Evolutionary conservation across 1,140 invertebrate genomes (phyloP).

Genomic region (Aradophagus sp.): DNA sequence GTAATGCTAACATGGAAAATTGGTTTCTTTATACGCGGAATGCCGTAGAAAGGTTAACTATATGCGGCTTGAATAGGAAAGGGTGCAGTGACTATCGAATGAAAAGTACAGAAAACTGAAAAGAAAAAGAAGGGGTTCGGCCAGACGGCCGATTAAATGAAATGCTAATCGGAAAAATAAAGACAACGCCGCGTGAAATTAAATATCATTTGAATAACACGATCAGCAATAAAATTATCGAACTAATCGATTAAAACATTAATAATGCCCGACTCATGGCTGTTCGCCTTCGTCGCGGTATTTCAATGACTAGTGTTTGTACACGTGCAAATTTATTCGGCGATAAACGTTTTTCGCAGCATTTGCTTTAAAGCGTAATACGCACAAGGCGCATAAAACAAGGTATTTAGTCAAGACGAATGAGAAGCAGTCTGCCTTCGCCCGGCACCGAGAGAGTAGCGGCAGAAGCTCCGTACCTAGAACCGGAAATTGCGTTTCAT

Average conservation of each 20-base stretch:
- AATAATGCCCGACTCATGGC: conserved; percentile 44
- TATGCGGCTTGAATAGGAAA: conserved; percentile 63
- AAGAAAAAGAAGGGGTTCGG: conserved; percentile 13
- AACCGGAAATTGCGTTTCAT: conserved; percentile 60
- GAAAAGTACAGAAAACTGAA: conserved; percentile 28
- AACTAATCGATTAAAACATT: conserved; percentile 67
- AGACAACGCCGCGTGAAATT: conserved; percentile 72
- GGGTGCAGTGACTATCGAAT: conserved; percentile 65
- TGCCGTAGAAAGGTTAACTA: conserved; percentile 65
- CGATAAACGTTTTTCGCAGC: conserved; percentile 18
- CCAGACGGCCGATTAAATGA: conserved; percentile 56
- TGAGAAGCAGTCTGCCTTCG: conserved; percentile 38
- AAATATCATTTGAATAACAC: conserved; percentile 72
- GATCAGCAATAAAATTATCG: conserved; percentile 69
- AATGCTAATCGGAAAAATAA: conserved; percentile 72
- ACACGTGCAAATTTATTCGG: conserved; percentile 14
- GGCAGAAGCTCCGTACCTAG: conserved; percentile 41
- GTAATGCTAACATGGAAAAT: conserved; percentile 42
- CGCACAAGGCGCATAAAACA: conserved; percentile 43
- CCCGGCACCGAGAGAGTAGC: conserved; percentile 42
- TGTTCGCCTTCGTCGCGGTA: conserved; percentile 1
- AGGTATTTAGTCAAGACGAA: conserved; percentile 56
- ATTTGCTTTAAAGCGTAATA: conserved; percentile 35
- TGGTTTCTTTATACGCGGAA: conserved; percentile 49
- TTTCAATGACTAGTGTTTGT: conserved; percentile 26